A percentile compares a stretch with the other conserved stretches of the same genome.
Evolutionary conservation across 2,797 vertebrate genomes (phyloP).

Genomic region (Iguana delicatissima): DNA sequence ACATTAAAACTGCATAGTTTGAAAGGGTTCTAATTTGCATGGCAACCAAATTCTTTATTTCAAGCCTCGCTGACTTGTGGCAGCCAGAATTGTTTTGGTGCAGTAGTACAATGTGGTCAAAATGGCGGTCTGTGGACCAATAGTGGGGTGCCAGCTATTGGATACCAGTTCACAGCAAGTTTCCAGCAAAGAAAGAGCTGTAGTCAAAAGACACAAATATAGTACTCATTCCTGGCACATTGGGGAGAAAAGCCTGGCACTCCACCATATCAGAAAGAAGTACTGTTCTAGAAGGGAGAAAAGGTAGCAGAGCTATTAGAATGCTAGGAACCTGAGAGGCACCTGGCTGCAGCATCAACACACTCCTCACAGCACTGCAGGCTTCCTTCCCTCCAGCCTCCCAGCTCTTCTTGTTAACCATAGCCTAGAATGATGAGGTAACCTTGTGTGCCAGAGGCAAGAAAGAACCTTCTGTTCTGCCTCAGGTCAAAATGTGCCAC

Average conservation of each 20-base stretch:
- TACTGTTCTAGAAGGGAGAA: too few relatives aligned
- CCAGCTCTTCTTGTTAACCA: background rate
- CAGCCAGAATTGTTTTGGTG: background rate
- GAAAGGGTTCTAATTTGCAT: background rate
- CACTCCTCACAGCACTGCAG: background rate
- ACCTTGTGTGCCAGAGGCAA: background rate
- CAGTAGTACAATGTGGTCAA: background rate
- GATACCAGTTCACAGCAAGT: too few relatives aligned
- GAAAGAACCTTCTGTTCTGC: slow-evolving; percentile 26
- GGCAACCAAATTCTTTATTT: background rate
- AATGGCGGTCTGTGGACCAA: too few relatives aligned
- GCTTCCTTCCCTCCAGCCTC: background rate
- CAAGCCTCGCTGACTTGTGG: background rate
- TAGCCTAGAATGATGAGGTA: background rate
- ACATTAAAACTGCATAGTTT: too few relatives aligned
- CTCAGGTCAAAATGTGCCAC: slow-evolving; percentile 9
- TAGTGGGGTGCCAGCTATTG: too few relatives aligned
- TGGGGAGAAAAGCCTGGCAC: too few relatives aligned
- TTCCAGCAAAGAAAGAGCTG: too few relatives aligned
- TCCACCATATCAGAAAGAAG: too few relatives aligned
- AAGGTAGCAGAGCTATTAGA: background rate
- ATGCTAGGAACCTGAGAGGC: background rate
- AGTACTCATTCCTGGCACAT: too few relatives aligned
- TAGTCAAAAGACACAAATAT: too few relatives aligned
- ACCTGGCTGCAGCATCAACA: background rate